Conservation (phyloP, 2,888 invertebrate genomes). For the Euzetes globulus region DNA sequence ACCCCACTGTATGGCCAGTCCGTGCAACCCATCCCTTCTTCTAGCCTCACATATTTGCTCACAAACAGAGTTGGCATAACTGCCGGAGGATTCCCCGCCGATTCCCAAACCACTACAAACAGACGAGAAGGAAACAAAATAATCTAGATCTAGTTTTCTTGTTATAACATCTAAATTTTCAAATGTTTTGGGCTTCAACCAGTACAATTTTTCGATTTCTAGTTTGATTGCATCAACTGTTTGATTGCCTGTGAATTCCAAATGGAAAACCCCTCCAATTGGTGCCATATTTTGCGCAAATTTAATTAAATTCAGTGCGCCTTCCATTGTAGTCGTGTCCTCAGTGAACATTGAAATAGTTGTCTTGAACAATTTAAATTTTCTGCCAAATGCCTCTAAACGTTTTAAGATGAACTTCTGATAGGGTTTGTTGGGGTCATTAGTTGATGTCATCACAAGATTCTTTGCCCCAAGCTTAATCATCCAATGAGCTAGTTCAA, state of each 20-base stretch:
- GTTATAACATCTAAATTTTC: slow-evolving; percentile 70
- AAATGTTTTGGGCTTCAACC: slow-evolving; percentile 77
- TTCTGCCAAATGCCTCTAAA: slow-evolving; percentile 55
- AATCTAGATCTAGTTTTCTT: slow-evolving; percentile 66
- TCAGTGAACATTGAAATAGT: slow-evolving; percentile 60
- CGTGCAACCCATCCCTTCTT: too few species aligned
- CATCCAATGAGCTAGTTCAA: slow-evolving; percentile 86
- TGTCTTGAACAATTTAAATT: slow-evolving; percentile 48
- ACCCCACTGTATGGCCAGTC: too few species aligned
- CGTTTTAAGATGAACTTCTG: slow-evolving; percentile 73
- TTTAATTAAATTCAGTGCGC: slow-evolving; percentile 61
- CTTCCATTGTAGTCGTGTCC: slow-evolving; percentile 62
- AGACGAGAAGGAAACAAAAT: slow-evolving; percentile 92
- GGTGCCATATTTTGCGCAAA: slow-evolving; percentile 61
- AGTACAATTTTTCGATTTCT: too few species aligned
- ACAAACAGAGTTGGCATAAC: too few species aligned
- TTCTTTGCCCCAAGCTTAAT: slow-evolving; percentile 74
- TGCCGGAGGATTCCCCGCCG: too few species aligned
- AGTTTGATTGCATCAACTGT: slow-evolving; percentile 68
- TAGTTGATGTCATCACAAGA: slow-evolving; percentile 77
- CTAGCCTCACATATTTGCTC: too few species aligned
- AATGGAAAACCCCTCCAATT: slow-evolving; percentile 74
- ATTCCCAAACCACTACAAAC: slow-evolving; percentile 94
- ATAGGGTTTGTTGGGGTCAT: slow-evolving; percentile 83
- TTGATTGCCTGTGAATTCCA: slow-evolving; percentile 72